These are phyloP conservation scores for Papilio glaucus DNA, from an alignment of 1,140 invertebrate species.

Conservation along the genomic window DNA sequence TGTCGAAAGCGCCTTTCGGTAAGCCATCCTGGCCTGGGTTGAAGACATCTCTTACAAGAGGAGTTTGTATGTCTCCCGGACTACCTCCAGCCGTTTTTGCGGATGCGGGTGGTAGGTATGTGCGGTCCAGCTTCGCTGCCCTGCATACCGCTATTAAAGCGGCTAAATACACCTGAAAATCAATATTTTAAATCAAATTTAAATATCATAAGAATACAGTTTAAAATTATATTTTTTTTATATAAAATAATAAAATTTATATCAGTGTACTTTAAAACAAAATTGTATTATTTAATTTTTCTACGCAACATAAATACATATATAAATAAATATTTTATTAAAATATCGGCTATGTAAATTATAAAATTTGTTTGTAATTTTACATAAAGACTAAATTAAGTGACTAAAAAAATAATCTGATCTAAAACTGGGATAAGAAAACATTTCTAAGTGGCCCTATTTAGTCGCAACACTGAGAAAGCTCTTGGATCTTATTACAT, in stretches of 20 bases:
- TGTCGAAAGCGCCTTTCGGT: constrained; percentile 63
- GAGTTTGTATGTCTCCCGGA: constrained; percentile 57
- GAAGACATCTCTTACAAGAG: constrained; percentile 47
- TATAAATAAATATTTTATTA: too few relatives aligned
- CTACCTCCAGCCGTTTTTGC: constrained; percentile 81
- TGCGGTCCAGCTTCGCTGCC: constrained; percentile 83
- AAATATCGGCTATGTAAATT: too few relatives aligned
- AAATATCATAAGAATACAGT: neutral
- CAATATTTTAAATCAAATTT: neutral
- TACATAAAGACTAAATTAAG: too few relatives aligned
- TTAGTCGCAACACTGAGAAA: constrained; percentile 11
- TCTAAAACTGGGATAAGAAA: neutral
- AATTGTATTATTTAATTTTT: too few relatives aligned
- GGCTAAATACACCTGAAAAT: constrained; percentile 64
- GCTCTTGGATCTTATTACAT: constrained; percentile 17
- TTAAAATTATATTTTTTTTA: too few relatives aligned
- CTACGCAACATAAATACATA: too few relatives aligned
- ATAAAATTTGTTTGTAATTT: too few relatives aligned
- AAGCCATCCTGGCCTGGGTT: constrained; percentile 50
- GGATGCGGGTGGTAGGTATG: constrained; percentile 84
- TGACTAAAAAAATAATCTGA: neutral
- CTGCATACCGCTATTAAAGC: constrained; percentile 65
- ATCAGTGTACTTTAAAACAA: too few relatives aligned
- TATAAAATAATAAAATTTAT: too few relatives aligned
- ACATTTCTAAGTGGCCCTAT: neutral